Conservation (phyloP, 1,140 invertebrate genomes). For the Psix sp. region DNA sequence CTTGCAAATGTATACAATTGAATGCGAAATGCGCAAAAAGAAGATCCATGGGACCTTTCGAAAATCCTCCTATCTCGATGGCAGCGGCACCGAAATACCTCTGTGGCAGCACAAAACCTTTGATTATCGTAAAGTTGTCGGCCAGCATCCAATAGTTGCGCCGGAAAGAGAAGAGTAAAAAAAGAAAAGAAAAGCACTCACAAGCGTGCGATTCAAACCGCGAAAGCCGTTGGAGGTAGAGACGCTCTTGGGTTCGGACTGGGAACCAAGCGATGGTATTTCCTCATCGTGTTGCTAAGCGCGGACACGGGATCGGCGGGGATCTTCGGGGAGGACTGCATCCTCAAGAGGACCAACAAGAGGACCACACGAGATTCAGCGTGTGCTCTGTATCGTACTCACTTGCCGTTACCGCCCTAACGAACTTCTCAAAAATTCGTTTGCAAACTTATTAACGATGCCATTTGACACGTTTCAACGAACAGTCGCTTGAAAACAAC, state of each 20-base stretch:
- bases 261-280: slow-evolving; percentile 48
- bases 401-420: too few relatives aligned
- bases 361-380: slow-evolving; percentile 7
- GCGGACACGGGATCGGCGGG: slow-evolving; percentile 36
- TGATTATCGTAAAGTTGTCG: slow-evolving; percentile 49
- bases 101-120: slow-evolving; percentile 45
- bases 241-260: slow-evolving; percentile 31
- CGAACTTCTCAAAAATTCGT: too few relatives aligned
- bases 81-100: slow-evolving; percentile 24
- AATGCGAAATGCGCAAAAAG: slow-evolving; percentile 11
- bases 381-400: too few relatives aligned
- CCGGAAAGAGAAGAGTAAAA: slow-evolving; percentile 35
- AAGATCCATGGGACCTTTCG: slow-evolving; percentile 7
- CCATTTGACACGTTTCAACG: too few relatives aligned
- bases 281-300: slow-evolving; percentile 57
- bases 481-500: too few relatives aligned
- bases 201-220: slow-evolving; percentile 54
- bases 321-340: slow-evolving; percentile 35
- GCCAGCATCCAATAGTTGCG: slow-evolving; percentile 34
- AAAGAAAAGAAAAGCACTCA: slow-evolving; percentile 42
- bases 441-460: too few relatives aligned
- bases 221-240: slow-evolving; percentile 50
- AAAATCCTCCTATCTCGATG: slow-evolving; percentile 11
- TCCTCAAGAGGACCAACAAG: slow-evolving; percentile 26
- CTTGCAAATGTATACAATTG: slow-evolving; percentile 6